Evolutionary conservation across 2,888 invertebrate species (phyloP), one percentile per base, ranked within the genome.

Genomic region (Dendrolimus houi): DNA sequence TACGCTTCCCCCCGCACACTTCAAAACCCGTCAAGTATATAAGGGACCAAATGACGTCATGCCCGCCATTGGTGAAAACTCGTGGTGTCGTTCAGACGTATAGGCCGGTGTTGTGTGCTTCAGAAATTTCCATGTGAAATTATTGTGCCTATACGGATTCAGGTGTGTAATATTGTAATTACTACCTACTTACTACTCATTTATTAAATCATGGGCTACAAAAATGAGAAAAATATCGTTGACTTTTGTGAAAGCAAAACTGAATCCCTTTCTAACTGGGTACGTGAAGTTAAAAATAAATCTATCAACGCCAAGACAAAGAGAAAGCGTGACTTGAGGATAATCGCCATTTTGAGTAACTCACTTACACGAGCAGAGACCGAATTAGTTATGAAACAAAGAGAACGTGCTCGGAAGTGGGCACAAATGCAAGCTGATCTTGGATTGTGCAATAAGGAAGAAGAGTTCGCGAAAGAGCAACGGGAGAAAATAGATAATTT

Each of bases 261-360:
- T 52, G 90, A 89, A 78, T 91, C 92, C 75, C 82, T 93, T 65
- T 83, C 87, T 69, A 90, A 92, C 68, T 94, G 94, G 94, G 94
- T 94, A 73, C 91, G 87, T 60, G 88, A 91, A 87, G 92, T 94
- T 68, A 92, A 92, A 83, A 85, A 80, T 77, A 94, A 94, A 87
- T 93, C 93, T 73, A 72, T 82, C 64, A 87, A 80, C 69, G 91
- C 91, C 69, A 91, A 92, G 79, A 87, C 89, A 71, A 92, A 87
- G 82, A 91, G 88, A 72, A 92, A 91, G 67, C 92, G 92, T 70
- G 92, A 94, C 78, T 81, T 94, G 63, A 91, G 94, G 67, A 85
- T 93, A 67, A 93, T 94, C 79, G 94, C 94, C 67, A 92, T 94
- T 70, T 87, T 94, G 74, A 90, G 92, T 65, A 86, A 88, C 72